phyloP scores from a whole-genome alignment of 2,797 vertebrate genomes.

The Mormyrops boulengeri region DNA sequence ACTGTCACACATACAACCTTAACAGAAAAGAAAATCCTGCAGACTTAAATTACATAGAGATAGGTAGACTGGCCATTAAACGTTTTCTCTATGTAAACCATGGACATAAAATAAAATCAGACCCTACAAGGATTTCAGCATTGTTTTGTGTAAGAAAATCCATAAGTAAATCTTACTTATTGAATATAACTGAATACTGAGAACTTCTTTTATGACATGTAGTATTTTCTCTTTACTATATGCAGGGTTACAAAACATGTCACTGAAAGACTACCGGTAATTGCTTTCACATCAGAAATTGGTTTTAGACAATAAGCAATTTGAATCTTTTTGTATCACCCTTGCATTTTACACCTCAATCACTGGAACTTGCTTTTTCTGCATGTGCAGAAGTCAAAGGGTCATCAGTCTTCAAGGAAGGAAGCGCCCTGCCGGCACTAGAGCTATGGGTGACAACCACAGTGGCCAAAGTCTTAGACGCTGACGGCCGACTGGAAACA shows the following conservation, averaged over 20 bases:
- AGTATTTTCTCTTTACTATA: conserved; percentile 13
- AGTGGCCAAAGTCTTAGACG: conserved; percentile 53
- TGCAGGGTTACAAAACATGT: conserved; percentile 27
- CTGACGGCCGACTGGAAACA: conserved; percentile 50
- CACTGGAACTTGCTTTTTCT: conserved; percentile 67
- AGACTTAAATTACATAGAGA: conserved; percentile 33
- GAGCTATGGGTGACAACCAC: conserved; percentile 55
- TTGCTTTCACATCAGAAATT: neutral
- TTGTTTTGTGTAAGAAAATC: conserved; percentile 32
- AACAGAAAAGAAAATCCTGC: conserved; percentile 31
- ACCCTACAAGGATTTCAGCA: neutral
- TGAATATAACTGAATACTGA: conserved; percentile 15
- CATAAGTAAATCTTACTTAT: conserved; percentile 42
- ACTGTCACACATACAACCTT: conserved; percentile 25
- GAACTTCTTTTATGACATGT: conserved; percentile 20
- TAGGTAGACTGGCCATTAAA: conserved; percentile 53
- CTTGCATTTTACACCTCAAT: conserved; percentile 35
- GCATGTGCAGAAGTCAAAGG: conserved; percentile 57
- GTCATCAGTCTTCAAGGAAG: conserved; percentile 51
- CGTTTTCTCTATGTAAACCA: conserved; percentile 27
- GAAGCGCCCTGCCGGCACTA: conserved; percentile 55
- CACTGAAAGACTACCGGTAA: conserved; percentile 23
- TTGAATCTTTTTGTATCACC: conserved; percentile 26
- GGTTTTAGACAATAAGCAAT: conserved; percentile 17
- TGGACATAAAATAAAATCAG: conserved; percentile 29